These are phyloP conservation scores for Oryctolagus cuniculus DNA, from an alignment of 2,113 vertebrate species.

Conservation along the genomic window DNA sequence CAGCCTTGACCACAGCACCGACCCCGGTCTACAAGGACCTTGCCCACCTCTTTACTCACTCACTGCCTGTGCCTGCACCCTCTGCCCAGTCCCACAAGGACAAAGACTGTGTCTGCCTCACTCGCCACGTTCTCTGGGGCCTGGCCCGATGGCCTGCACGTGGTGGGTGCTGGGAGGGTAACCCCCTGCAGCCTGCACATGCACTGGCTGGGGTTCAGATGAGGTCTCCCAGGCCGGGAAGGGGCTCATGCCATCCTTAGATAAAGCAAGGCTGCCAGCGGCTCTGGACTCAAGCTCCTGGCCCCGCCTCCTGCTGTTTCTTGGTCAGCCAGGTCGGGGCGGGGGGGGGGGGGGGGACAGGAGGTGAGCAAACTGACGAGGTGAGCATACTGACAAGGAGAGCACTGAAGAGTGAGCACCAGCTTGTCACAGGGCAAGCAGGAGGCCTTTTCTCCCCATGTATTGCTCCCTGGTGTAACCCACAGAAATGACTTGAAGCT, in stretches of 20 bases:
- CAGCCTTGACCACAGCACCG: neutral
- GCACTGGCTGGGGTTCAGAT: neutral
- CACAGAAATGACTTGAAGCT: neutral
- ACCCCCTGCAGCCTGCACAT: neutral
- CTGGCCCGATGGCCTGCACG: neutral
- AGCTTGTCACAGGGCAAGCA: neutral
- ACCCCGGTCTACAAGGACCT: neutral
- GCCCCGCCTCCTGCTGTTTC: neutral
- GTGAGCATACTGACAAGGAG: neutral
- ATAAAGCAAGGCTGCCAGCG: neutral
- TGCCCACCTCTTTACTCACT: neutral
- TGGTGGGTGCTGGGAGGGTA: neutral
- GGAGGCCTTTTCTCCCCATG: too few relatives aligned
- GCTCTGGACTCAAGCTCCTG: neutral
- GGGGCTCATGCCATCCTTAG: neutral
- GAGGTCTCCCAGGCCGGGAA: neutral
- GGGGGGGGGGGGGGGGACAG: too few relatives aligned
- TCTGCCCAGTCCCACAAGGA: neutral
- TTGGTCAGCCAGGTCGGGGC: neutral
- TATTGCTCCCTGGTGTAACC: neutral
- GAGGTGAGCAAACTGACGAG: too few relatives aligned
- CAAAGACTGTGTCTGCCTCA: neutral
- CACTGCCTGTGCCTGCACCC: neutral
- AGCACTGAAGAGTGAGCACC: neutral
- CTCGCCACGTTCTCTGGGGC: neutral